phyloP scores from a whole-genome alignment of 35 echinoderm and acorn worm genomes.

The Apostichopus parvimensis region DNA sequence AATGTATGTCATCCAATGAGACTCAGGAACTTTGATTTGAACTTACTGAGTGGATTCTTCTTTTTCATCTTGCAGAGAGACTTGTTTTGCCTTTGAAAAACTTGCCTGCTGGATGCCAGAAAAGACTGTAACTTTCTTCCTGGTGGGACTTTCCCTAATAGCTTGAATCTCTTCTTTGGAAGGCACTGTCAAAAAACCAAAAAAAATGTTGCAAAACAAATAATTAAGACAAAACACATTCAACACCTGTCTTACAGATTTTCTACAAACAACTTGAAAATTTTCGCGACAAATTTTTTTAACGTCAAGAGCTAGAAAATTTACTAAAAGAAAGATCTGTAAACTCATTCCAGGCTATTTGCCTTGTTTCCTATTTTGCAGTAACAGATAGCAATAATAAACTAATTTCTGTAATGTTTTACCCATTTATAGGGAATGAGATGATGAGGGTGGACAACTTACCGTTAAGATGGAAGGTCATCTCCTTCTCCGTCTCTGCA shows the following conservation, averaged over 20 bases:
- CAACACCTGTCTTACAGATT: too few species aligned
- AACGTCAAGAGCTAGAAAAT: too few species aligned
- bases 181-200: not conserved
- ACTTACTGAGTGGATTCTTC: constrained; percentile 23
- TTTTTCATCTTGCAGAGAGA: not conserved
- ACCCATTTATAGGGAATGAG: too few species aligned
- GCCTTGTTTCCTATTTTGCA: too few species aligned
- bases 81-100: constrained; percentile 19
- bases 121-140: constrained; percentile 29
- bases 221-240: too few species aligned
- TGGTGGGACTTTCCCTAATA: constrained; percentile 46
- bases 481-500: not conserved
- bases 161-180: constrained; percentile 33
- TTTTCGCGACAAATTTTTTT: too few species aligned
- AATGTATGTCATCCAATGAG: too few species aligned
- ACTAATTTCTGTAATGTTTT: too few species aligned
- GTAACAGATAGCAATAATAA: too few species aligned
- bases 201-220: not conserved
- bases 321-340: too few species aligned
- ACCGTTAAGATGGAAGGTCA: constrained; percentile 33
- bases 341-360: too few species aligned
- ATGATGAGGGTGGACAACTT: not conserved
- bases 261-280: too few species aligned
- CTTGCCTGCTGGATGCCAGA: constrained; percentile 20
- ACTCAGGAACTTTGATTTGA: not conserved